Evolutionary conservation across 1,140 invertebrate genomes (phyloP), one percentile per base, ranked within the genome.

Genomic region (Aphelenchoides fujianensis): DNA sequence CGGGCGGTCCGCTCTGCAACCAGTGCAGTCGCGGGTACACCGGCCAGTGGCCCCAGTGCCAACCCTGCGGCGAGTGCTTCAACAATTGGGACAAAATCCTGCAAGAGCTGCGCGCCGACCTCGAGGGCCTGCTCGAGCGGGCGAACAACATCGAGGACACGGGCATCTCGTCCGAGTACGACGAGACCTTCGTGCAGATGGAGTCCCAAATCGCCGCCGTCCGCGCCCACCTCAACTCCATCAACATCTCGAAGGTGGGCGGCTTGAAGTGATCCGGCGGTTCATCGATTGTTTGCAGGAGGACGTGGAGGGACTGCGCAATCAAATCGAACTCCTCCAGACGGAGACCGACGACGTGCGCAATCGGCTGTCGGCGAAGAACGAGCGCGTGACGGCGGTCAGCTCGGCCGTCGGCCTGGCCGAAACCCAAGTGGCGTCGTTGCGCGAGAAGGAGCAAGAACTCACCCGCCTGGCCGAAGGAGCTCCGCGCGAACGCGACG

Each of bases 31-130:
- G 95, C 69, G 95, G 97, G 27, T 97, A 91, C 78, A 89, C 92
- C 41, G 96, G 96, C 5, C 86, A 89, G 52, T 91, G 94, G 37
- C 95, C 95, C 0, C 87, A 91, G 76, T 99, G 97, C 84, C 87
- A 75, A 52, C 90, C 94, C 0, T 99, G 97, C 86, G 97, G 96
- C 12, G 96, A 99, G 85, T 99, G 97, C 86, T 99, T 98, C 85
- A 91, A 97, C 82, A 97, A 96, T 84, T 99, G 97, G 97, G 95
- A 98, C 86, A 74, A 88, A 48, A 91, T 95, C 73, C 88, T 99
- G 34, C 88, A 89, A 71, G 90, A 90, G 59, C 86, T 93, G 16
- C 74, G 72, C 48, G 32, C 54, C 5, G 74, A 83, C 54, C 68
- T 84, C 36, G 74, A 79, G 30, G 54, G 61, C 35, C 74, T 83